phyloP scores from a whole-genome alignment of 2,888 invertebrate genomes.

The Labia minor region DNA sequence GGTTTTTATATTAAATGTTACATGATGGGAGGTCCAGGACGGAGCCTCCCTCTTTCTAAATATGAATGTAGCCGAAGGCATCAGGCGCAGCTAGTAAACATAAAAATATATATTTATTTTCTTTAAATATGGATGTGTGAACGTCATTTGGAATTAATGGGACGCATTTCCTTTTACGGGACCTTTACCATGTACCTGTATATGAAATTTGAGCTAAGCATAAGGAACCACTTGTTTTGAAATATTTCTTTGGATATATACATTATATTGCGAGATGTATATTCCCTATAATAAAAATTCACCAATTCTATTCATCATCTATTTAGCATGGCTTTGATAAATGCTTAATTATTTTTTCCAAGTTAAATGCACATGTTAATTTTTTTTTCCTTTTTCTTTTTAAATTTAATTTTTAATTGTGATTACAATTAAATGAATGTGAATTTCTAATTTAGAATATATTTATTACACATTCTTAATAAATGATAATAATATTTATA shows the following conservation, averaged over 20 bases:
- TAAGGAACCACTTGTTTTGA: neutral
- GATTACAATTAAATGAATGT: neutral
- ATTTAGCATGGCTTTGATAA: slow-evolving; percentile 2
- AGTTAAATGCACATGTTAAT: neutral
- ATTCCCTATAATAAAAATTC: neutral
- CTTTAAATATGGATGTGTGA: slow-evolving; percentile 1
- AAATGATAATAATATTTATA: neutral
- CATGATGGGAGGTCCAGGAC: too few relatives aligned
- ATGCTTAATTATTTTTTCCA: slow-evolving; percentile 4
- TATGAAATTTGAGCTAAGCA: neutral
- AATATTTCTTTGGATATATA: neutral
- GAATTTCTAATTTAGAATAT: neutral
- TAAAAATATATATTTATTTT: slow-evolving; percentile 7
- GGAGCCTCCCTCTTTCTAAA: too few relatives aligned
- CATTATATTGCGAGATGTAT: neutral
- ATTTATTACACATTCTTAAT: neutral
- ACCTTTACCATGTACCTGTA: neutral
- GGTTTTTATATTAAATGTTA: too few relatives aligned
- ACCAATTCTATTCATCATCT: neutral
- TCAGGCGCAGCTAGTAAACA: too few relatives aligned
- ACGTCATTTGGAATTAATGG: neutral
- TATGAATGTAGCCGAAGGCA: too few relatives aligned
- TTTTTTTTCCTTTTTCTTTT: too few relatives aligned
- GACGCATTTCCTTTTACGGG: neutral
- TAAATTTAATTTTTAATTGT: neutral